phyloP scores from a whole-genome alignment of 2,888 invertebrate genomes.

The Agrotis ipsilon region DNA sequence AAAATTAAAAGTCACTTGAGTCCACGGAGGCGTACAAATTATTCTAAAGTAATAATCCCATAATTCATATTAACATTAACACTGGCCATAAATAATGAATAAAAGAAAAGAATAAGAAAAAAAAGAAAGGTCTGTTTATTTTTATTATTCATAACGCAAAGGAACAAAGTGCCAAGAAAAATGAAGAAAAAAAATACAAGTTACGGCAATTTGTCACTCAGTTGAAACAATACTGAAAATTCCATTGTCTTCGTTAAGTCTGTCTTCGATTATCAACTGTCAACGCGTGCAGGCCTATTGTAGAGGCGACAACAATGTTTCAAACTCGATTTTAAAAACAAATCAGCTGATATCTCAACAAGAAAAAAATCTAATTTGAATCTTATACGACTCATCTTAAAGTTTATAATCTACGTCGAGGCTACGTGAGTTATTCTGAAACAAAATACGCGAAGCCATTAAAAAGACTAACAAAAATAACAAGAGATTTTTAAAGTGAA shows the following conservation, averaged over 20 bases:
- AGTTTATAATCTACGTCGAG: conserved; percentile 47
- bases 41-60: conserved; percentile 79
- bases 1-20: conserved; percentile 81
- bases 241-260: conserved; percentile 78
- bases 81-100: conserved; percentile 77
- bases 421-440: conserved; percentile 69
- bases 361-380: conserved; percentile 54
- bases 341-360: conserved; percentile 53
- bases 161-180: conserved; percentile 78
- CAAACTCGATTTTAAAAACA: conserved; percentile 57
- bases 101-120: conserved; percentile 70
- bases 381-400: conserved; percentile 57
- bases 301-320: conserved; percentile 81
- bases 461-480: conserved; percentile 80
- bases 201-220: conserved; percentile 84
- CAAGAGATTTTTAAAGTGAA: conserved; percentile 76
- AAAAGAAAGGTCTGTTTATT: conserved; percentile 67
- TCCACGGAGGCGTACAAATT: conserved; percentile 78
- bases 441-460: conserved; percentile 70
- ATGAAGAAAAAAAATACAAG: conserved; percentile 69
- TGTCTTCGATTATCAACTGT: conserved; percentile 83
- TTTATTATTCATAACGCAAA: conserved; percentile 68
- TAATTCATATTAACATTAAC: conserved; percentile 81
- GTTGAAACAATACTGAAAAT: conserved; percentile 78
- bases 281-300: conserved; percentile 83